A percentile compares a stretch with the other conserved stretches of the same genome.
Conservation (phyloP, 2,888 invertebrate genomes). For the Drosophila incognita region DNA sequence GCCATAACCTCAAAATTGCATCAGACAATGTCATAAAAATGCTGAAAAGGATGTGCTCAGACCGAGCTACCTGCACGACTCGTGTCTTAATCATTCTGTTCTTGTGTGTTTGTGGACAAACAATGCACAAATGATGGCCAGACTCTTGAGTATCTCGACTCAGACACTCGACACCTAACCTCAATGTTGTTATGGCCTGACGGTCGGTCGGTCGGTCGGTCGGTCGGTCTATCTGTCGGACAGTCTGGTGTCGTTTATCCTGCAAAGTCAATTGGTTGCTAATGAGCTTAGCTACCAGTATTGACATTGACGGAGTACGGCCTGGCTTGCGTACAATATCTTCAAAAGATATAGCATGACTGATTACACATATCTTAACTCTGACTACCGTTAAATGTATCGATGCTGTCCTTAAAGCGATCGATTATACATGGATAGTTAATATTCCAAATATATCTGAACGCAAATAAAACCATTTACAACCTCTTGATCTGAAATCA, state of each 20-base stretch:
- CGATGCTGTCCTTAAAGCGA: neutral
- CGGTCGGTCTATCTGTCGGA: constrained; percentile 13
- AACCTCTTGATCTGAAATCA: neutral
- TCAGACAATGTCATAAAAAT: constrained; percentile 47
- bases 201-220: neutral
- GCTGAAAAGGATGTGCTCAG: constrained; percentile 9
- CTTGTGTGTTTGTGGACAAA: constrained; percentile 23
- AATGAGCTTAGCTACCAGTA: constrained; percentile 70
- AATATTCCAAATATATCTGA: neutral
- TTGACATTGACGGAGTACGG: constrained; percentile 23
- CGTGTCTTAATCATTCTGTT: constrained; percentile 46
- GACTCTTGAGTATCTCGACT: constrained; percentile 33
- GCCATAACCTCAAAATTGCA: constrained; percentile 42
- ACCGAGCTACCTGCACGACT: constrained; percentile 40
- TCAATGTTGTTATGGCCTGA: neutral
- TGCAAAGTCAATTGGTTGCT: constrained; percentile 75
- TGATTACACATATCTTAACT: constrained; percentile 4
- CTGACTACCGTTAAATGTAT: neutral
- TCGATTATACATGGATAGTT: neutral
- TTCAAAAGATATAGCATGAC: constrained; percentile 13
- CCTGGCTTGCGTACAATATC: neutral
- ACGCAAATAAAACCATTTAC: neutral
- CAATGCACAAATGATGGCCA: constrained; percentile 64
- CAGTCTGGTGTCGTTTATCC: constrained; percentile 65
- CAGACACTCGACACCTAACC: constrained; percentile 1